Evolutionary conservation across 2,797 vertebrate species (phyloP).

Genomic region (Tamandua tetradactyla): DNA sequence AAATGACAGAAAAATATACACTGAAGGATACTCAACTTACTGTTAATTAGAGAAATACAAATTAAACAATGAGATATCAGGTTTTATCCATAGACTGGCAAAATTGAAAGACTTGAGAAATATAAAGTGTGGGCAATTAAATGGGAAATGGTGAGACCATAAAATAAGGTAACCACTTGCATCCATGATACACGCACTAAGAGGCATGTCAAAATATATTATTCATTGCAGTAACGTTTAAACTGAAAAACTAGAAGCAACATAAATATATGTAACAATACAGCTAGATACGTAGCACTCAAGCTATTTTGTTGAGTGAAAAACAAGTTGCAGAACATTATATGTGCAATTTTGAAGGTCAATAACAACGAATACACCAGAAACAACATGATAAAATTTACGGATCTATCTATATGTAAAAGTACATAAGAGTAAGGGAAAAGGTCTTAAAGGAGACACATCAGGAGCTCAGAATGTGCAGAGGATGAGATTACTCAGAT

Average conservation of each 20-base stretch:
- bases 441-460: rapidly evolving
- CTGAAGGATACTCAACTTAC: neutral
- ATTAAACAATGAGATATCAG: neutral
- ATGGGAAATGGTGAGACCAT: neutral
- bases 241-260: neutral
- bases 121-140: neutral
- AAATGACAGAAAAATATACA: neutral
- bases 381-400: neutral
- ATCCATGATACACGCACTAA: neutral
- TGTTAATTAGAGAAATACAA: neutral
- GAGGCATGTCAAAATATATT: neutral
- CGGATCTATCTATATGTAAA: neutral
- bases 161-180: neutral
- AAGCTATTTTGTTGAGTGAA: neutral
- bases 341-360: neutral
- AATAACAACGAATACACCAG: neutral
- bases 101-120: neutral
- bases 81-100: neutral
- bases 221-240: too few relatives aligned
- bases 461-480: neutral
- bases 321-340: neutral
- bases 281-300: neutral
- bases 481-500: neutral
- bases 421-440: neutral
- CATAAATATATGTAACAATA: neutral